phyloP scores from a whole-genome alignment of 2,888 invertebrate species.

The Cosmia pyralina region DNA sequence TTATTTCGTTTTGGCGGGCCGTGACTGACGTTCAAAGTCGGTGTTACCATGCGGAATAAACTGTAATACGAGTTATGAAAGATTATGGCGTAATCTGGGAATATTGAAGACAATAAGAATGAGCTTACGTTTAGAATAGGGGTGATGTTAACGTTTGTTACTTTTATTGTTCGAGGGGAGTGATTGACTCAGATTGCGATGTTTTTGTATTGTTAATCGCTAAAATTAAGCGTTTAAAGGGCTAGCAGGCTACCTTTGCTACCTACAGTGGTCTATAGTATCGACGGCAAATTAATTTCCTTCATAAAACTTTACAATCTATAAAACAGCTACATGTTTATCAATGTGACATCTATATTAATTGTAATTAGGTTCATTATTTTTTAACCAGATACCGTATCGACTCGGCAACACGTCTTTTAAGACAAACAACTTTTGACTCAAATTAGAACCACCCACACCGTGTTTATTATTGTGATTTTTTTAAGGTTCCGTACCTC shows the following conservation, averaged over 20 bases:
- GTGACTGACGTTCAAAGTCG: slow-evolving; percentile 87
- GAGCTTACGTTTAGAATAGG: slow-evolving; percentile 78
- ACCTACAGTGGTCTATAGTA: neutral
- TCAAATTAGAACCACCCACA: no score
- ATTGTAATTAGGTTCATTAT: neutral
- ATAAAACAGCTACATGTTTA: neutral
- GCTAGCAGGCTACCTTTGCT: neutral
- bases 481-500: no score
- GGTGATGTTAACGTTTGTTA: slow-evolving; percentile 63
- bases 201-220: slow-evolving; percentile 28
- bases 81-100: slow-evolving; percentile 89
- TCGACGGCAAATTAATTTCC: neutral
- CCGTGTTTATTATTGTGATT: no score
- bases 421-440: neutral
- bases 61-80: slow-evolving; percentile 89
- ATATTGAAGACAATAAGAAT: slow-evolving; percentile 90
- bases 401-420: no score
- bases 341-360: neutral
- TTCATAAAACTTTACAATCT: neutral
- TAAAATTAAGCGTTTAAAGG: slow-evolving; percentile 1
- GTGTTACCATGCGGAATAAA: slow-evolving; percentile 90
- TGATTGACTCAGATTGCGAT: slow-evolving; percentile 44
- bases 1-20: slow-evolving; percentile 89
- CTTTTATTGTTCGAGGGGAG: slow-evolving; percentile 72
- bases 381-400: neutral